Evolutionary conservation across 2,797 vertebrate genomes (phyloP).

Genomic region (Microctenopoma stevenorrisi): DNA sequence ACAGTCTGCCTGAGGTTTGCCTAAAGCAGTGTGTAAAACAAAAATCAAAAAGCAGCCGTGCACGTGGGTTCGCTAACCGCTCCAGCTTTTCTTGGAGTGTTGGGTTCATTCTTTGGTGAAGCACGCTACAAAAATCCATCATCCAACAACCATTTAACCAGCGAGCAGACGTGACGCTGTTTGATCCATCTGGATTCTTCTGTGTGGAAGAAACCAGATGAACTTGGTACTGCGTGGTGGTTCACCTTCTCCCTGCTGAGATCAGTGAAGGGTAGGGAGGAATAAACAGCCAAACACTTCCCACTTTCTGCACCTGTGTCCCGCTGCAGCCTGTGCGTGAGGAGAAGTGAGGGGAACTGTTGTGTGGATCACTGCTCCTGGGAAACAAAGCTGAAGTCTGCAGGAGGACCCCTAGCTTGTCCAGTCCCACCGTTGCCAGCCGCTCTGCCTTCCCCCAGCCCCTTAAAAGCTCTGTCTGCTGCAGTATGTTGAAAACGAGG

Average conservation of each 20-base stretch:
- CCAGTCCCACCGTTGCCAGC: conserved; percentile 9
- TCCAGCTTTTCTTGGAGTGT: no score
- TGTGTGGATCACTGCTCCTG: conserved; percentile 43
- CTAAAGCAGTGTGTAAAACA: neutral
- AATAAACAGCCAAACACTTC: conserved; percentile 15
- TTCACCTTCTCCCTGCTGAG: conserved; percentile 15
- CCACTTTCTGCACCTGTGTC: conserved; percentile 20
- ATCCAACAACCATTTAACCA: no score
- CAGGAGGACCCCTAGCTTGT: conserved; percentile 6
- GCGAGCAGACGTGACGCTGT: no score
- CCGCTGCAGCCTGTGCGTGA: conserved; percentile 18
- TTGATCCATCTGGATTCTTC: no score
- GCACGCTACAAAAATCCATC: no score
- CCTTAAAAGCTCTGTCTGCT: neutral
- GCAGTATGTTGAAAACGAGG: conserved; percentile 17
- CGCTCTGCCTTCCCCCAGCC: conserved; percentile 19
- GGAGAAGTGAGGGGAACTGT: conserved; percentile 46
- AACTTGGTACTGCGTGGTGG: conserved; percentile 12
- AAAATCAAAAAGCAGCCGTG: neutral
- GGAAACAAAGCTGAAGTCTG: neutral
- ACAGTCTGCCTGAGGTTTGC: neutral
- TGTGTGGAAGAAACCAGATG: no score
- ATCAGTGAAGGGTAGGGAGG: conserved; percentile 38
- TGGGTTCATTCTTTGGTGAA: no score
- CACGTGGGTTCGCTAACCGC: no score